These are phyloP conservation scores for Holacanthus passer DNA, from an alignment of 2,113 vertebrate genomes.

Conservation along the genomic window DNA sequence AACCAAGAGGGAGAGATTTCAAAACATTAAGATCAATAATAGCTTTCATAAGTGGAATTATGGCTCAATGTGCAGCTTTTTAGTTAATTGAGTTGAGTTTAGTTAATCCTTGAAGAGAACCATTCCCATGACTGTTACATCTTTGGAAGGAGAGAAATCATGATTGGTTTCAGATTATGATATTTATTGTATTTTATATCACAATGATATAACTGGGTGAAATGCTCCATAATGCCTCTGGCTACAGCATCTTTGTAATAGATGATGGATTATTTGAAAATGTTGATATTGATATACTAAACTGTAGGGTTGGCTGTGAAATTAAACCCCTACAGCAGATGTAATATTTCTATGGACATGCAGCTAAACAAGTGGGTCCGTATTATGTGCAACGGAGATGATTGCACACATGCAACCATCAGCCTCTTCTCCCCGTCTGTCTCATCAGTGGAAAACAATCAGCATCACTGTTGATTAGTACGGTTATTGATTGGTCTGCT, in stretches of 20 bases:
- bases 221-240: slow-evolving; percentile 23
- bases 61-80: slow-evolving; percentile 77
- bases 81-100: slow-evolving; percentile 84
- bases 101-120: slow-evolving; percentile 69
- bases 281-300: slow-evolving; percentile 36
- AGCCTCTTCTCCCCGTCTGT: slow-evolving; percentile 42
- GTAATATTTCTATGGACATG: slow-evolving; percentile 5
- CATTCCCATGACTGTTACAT: slow-evolving; percentile 68
- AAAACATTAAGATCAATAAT: slow-evolving; percentile 82
- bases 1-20: slow-evolving; percentile 59
- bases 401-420: slow-evolving; percentile 56
- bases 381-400: slow-evolving; percentile 22
- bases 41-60: slow-evolving; percentile 74
- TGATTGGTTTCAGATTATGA: slow-evolving; percentile 47
- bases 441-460: slow-evolving; percentile 82
- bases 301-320: slow-evolving; percentile 55
- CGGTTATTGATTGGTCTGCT: slow-evolving; percentile 82
- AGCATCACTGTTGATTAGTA: slow-evolving; percentile 81
- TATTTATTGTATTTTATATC: slow-evolving; percentile 55
- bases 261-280: slow-evolving; percentile 51
- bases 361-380: slow-evolving; percentile 9
- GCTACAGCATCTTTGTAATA: slow-evolving; percentile 17
- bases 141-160: slow-evolving; percentile 51
- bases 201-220: slow-evolving; percentile 15
- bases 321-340: slow-evolving; percentile 35